phyloP scores from a whole-genome alignment of 2,797 vertebrate genomes.

The Philypnodon macrostomus region DNA sequence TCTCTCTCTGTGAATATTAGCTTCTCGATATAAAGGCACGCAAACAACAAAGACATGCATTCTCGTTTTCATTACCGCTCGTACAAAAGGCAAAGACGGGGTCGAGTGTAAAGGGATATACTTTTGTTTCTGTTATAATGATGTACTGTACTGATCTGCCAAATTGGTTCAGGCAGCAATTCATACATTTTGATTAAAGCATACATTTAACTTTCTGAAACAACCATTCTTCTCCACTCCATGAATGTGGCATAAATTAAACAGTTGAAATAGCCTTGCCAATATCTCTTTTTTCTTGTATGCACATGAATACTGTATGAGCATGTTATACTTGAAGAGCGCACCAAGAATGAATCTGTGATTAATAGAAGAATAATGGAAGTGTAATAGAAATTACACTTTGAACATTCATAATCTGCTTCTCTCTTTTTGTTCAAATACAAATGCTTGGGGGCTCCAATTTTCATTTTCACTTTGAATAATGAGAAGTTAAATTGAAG shows the following conservation, averaged over 20 bases:
- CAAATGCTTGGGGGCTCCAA: conserved; percentile 76
- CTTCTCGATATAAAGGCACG: conserved; percentile 51
- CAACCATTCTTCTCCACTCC: conserved; percentile 35
- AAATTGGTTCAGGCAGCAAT: conserved; percentile 33
- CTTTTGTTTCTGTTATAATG: conserved; percentile 36
- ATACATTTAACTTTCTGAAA: conserved; percentile 44
- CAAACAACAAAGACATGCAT: conserved; percentile 57
- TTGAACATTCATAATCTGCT: conserved; percentile 79
- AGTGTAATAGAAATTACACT: conserved; percentile 82
- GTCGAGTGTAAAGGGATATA: conserved; percentile 35
- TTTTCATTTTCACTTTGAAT: conserved; percentile 77
- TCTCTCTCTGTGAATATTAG: conserved; percentile 76
- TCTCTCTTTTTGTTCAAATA: conserved; percentile 78
- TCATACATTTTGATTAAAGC: conserved; percentile 62
- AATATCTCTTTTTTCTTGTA: conserved; percentile 56
- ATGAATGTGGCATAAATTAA: conserved; percentile 65
- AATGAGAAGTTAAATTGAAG: conserved; percentile 77
- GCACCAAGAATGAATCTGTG: conserved; percentile 74
- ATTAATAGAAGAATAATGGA: conserved; percentile 83
- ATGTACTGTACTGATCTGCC: conserved; percentile 51
- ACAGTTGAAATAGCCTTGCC: conserved; percentile 68
- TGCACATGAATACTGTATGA: conserved; percentile 79
- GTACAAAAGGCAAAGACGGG: too few species aligned
- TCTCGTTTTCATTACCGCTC: conserved; percentile 57
- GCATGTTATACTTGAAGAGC: conserved; percentile 72